Evolutionary conservation across 2,113 vertebrate species (phyloP), one percentile per base, ranked within the genome.

Genomic region (Copsychus sechellarum): DNA sequence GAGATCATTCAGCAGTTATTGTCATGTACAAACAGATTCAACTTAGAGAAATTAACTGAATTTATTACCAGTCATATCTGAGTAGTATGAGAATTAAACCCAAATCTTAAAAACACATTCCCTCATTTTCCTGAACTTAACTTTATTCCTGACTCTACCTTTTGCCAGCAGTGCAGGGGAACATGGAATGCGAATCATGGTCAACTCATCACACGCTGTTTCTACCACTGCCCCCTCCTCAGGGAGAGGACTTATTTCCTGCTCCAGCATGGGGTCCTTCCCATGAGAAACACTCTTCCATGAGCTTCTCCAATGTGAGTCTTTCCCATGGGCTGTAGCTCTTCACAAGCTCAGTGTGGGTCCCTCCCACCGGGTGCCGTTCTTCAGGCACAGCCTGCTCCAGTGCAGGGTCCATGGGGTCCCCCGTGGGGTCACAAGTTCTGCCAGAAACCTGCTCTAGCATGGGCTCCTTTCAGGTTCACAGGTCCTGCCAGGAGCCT

Each of bases 371-470:
- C 9, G 8, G n/a, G 9, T 40, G 45, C 33, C 7, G 1, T 60
- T 45, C 61, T 31, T 53, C 45, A n/a, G 7, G 78, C n/a, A 74
- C 47, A 69, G 40, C 40, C 62, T 34, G n/a, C 47, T 69, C 29
- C 62, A 67, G 14, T 13, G 10, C 24, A 24, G 38, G 36, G 36
- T 36, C 8, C 36, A 36, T 36, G 36, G 36, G 36, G 14, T 54
- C 4, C 11, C 47, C 70, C 0, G 0, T 18, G 20, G 29, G 17
- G 9, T 23, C 2, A 0, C 40, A 61, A 34, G n/a, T 23, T 66
- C 45, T 89, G n/a, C 53, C 54, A 82, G 70, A 74, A 76, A 54
- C n/a, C 47, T 54, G n/a, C 78, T 61, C n/a, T 10, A 54, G 25
- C 54, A 34, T 19, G 61, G 29, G 40, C 24, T 67, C 40, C 38